Base-by-base conservation (phyloP, 2,113 vertebrate genomes). In the Zapornia atra region DNA sequence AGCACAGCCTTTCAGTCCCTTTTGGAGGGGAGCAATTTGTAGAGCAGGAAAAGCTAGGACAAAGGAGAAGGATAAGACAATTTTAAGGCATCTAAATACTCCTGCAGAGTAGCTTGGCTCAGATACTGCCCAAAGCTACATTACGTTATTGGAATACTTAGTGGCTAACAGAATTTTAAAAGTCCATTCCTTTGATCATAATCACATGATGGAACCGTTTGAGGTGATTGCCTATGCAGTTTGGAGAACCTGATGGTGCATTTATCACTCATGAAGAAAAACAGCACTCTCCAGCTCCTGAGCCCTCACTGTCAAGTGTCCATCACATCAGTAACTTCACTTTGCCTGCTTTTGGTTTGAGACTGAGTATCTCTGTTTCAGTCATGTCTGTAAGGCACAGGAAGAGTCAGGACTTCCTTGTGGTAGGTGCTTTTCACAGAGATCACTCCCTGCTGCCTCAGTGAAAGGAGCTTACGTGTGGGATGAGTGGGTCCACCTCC, bases 401-500 rank as follows among this genome's bases (percentile, higher is more conserved):
- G 69, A 65, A 78, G 93, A 96, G 83, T 90, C 88, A 94, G 86
- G 44, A 57, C 92, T 95, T 93, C 72, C 64, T 91, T 96, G 95
- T 3, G 5, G 88, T 93, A 92, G 94, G 88, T 88, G 83, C 86
- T 76, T 95, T 96, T 96, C 90, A 93, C 16, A 71, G 72, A 71
- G 11, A 48, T 68, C 3, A 1, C 53, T 92, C 83, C 94, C 94
- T 0, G 44, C 89, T 96, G 95, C 91, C 95, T 87, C 84, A 51
- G 53, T 82, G 93, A 96, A 97, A 97, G 84, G 38, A 89, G 81
- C 87, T 94, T 95, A 79, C 1, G 57, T 95, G 93, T 91, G 88
- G 95, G 91, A 94, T 85, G 88, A 95, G 94, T 85, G 86, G 77
- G 77, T 92, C 93, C 92, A 94, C 90, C 94, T 91, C 88, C 88